A percentile compares a stretch with the other conserved stretches of the same genome.
Evolutionary conservation across 1,140 invertebrate genomes (phyloP).

Genomic region (Zaprionus ghesquierei): DNA sequence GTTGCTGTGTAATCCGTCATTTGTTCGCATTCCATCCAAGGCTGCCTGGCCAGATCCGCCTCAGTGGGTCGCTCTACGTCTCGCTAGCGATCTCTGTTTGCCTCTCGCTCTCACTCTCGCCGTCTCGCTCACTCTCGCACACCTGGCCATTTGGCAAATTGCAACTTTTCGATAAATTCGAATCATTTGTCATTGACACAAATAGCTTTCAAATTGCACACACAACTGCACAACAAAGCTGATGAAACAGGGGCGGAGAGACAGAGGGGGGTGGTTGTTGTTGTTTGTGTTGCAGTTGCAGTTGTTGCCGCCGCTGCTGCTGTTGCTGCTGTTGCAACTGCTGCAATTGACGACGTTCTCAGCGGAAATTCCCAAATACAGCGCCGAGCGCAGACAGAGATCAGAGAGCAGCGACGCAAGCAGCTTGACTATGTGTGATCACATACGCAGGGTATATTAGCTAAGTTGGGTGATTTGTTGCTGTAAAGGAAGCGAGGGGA

Average conservation of each 20-base stretch:
- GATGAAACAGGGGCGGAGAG: neutral
- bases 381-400: constrained; percentile 33
- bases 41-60: constrained; percentile 70
- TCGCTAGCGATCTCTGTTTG: constrained; percentile 14
- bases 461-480: neutral
- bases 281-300: neutral
- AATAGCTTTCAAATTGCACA: constrained; percentile 79
- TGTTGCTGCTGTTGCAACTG: constrained; percentile 49
- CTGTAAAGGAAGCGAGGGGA: neutral
- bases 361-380: constrained; percentile 68
- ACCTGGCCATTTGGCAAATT: constrained; percentile 71
- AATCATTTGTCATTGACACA: constrained; percentile 81
- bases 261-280: neutral
- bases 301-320: constrained; percentile 17
- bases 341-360: constrained; percentile 51
- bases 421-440: neutral
- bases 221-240: constrained; percentile 43
- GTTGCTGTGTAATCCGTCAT: constrained; percentile 63
- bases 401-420: constrained; percentile 6
- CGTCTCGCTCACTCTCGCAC: constrained; percentile 23
- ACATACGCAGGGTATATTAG: neutral
- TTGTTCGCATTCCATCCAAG: constrained; percentile 79
- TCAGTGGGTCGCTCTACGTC: constrained; percentile 43
- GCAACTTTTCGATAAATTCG: constrained; percentile 80
- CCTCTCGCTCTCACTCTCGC: neutral